Conservation (phyloP, 2,888 invertebrate species). For the Dorcus hopei region DNA sequence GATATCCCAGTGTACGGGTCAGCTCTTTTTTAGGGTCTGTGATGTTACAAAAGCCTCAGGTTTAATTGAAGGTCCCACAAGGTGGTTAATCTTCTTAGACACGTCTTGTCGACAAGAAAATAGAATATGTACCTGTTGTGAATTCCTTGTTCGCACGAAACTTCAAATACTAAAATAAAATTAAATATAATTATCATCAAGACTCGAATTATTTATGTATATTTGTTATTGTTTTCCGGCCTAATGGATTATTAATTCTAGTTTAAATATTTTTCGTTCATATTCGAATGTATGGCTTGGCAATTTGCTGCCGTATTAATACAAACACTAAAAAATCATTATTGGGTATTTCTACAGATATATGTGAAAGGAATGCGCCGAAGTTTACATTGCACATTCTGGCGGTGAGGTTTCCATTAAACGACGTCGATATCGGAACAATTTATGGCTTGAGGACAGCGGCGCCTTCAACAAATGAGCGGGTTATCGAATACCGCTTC, state of each 20-base stretch:
- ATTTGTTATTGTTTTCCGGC: background rate
- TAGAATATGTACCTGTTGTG: background rate
- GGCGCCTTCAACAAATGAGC: constrained; percentile 1
- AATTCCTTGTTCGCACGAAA: background rate
- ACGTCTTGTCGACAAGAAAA: no score
- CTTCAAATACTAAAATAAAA: background rate
- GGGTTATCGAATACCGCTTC: background rate
- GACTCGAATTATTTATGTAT: no score
- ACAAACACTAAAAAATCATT: background rate
- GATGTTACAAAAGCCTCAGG: no score
- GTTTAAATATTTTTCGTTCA: background rate
- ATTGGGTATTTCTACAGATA: background rate
- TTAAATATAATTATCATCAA: no score
- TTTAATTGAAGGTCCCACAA: no score
- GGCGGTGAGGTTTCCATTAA: background rate
- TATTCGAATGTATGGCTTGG: background rate
- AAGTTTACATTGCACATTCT: background rate
- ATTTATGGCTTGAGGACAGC: background rate
- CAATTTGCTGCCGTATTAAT: background rate
- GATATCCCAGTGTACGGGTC: no score
- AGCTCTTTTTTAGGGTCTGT: no score
- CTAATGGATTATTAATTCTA: background rate
- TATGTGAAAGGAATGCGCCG: background rate
- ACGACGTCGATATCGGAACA: background rate
- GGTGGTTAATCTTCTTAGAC: no score